These are phyloP conservation scores for Pelosia muscerda DNA, from an alignment of 2,888 invertebrate species.

Conservation along the genomic window DNA sequence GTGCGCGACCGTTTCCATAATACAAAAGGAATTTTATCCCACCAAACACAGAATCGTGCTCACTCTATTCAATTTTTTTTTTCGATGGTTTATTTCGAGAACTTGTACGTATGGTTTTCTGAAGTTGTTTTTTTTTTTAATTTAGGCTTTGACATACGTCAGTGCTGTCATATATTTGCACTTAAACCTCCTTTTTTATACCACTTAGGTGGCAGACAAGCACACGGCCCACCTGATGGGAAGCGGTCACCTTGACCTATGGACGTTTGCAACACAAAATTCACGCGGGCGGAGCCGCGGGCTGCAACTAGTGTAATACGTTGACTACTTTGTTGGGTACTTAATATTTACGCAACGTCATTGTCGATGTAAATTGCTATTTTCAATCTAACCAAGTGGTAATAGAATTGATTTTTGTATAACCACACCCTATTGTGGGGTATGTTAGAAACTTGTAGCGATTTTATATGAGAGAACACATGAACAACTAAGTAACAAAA, in stretches of 20 bases:
- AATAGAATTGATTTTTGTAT: constrained; percentile 16
- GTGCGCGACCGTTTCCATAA: constrained; percentile 23
- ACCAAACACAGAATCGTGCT: constrained; percentile 37
- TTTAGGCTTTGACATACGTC: too few species aligned
- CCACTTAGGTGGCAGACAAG: too few species aligned
- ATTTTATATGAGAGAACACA: too few species aligned
- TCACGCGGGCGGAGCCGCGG: too few species aligned
- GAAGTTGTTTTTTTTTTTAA: neutral
- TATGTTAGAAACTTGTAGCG: neutral
- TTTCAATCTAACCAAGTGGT: constrained; percentile 16
- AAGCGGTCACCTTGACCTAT: too few species aligned
- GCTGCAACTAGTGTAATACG: too few species aligned
- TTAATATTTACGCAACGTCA: constrained; percentile 10
- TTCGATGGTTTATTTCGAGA: neutral
- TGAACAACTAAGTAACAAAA: too few species aligned
- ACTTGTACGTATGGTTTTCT: neutral
- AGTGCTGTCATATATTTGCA: too few species aligned
- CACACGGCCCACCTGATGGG: too few species aligned
- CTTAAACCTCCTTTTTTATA: too few species aligned
- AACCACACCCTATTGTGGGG: neutral
- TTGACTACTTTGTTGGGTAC: too few species aligned
- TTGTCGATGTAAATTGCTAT: constrained; percentile 21
- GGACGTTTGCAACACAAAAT: too few species aligned
- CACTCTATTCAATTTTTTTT: constrained; percentile 30
- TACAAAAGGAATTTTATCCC: constrained; percentile 49